Conservation (phyloP, 2,888 invertebrate species). For the Anoplius nigerrimus region DNA sequence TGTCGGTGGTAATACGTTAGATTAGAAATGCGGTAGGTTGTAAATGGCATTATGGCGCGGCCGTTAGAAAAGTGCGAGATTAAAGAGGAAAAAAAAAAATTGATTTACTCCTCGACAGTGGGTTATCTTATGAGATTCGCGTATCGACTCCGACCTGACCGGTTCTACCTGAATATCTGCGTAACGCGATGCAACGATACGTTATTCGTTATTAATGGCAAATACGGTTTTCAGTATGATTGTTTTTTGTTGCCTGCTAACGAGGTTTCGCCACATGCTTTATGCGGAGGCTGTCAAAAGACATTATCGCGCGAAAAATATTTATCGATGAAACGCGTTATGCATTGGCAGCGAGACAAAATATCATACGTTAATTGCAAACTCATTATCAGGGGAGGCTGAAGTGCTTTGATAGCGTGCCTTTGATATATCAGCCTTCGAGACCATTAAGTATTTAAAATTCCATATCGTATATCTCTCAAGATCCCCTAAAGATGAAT, state of each 20-base stretch:
- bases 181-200: constrained; percentile 52
- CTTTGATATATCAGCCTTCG: constrained; percentile 24
- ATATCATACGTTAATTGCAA: constrained; percentile 33
- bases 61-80: too few species aligned
- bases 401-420: constrained; percentile 11
- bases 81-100: constrained; percentile 32
- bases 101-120: constrained; percentile 47
- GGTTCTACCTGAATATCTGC: constrained; percentile 50
- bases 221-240: constrained; percentile 51
- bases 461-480: background rate
- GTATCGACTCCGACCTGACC: constrained; percentile 49
- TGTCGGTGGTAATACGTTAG: background rate
- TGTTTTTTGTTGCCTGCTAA: constrained; percentile 44
- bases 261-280: constrained; percentile 39
- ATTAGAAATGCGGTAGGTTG: constrained; percentile 1
- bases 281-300: constrained; percentile 12
- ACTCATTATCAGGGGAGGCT: constrained; percentile 28
- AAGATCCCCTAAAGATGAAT: too few species aligned
- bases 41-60: constrained; percentile 37
- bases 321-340: constrained; percentile 28
- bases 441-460: constrained; percentile 13
- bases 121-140: constrained; percentile 52
- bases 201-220: constrained; percentile 52
- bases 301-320: constrained; percentile 19
- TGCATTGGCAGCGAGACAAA: constrained; percentile 25